Base-by-base conservation (phyloP, 2,888 invertebrate genomes). In the Sinohyriopsis cumingii region DNA sequence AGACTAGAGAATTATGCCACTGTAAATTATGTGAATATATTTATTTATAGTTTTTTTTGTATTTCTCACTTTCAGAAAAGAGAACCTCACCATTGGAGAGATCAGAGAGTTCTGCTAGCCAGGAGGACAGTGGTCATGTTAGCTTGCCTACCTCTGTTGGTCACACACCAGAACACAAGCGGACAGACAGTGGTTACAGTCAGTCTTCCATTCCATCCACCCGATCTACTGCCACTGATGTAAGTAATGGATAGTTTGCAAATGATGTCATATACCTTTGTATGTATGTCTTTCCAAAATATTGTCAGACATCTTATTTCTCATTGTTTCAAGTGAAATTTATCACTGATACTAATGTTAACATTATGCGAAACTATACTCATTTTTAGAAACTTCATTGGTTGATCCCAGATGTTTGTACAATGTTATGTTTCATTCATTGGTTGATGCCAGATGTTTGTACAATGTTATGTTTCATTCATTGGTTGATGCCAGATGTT, bases 71-170 rank as follows among this genome's bases (percentile, higher is more conserved):
- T 45, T 45, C 65, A 45, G 66, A 65, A 20, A 62, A 69, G 3
- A 68, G 72, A 22, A 72, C 76, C 18, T 77, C 80, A 2, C 81
- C 81, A 5, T 67, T 78, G 69, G 76, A 77, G 15, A 71, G 79
- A 55, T 81, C 81, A 4, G 82, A 82, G 63, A 77, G 79, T 55
- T 79, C 79, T 3, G 73, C 71, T 1, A 83, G 81, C 66, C 76
- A 82, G 53, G 83, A 80, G 54, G 83, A 83, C 69, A 83, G 83
- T 55, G 83, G 83, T 5, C 76, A 80, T 68, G 79, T 79, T n/a
- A 82, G 81, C 63, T 79, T 80, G 22, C 76, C 78, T 18, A 82
- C 84, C 15, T 68, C 79, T 1, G 78, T 75, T 5, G 78, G 78
- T 20, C 72, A 75, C 55, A 83, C 82, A 5, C 83, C 82, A 20